Base-by-base conservation (phyloP, 2,888 invertebrate species). In the Philereme vetulata region DNA sequence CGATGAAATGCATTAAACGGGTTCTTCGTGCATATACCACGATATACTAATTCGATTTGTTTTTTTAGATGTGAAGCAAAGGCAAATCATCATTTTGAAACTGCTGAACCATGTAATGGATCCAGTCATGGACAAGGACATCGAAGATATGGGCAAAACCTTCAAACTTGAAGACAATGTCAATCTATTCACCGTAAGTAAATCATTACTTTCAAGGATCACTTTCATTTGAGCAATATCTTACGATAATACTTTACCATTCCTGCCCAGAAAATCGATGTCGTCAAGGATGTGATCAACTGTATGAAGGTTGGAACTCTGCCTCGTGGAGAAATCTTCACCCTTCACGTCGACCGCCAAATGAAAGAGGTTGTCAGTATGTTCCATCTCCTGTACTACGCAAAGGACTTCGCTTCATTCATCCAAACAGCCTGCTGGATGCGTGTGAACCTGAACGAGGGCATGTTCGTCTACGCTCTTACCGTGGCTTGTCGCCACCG, bases 241-340 rank as follows among this genome's bases (percentile, higher is more conserved):
- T 44, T 21, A 11, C 6, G 3, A 5, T 21, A 10, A 43, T 9
- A 5, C 11, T 5, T 5, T 11, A 5, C 21, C 0, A n/a, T 44
- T 21, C 21, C 1, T 35, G n/a, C 44, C 6, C 83, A 94, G 94
- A 93, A 93, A 77, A 81, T 83, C 7, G 93, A 94, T 71, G 90
- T 90, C 46, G 93, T 95, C 4, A 93, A 94, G 67, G 88, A 92
- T 66, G 94, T 94, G 80, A 75, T 92, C n/a, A 88, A 92, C 56
- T 81, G 88, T 60, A 82, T 93, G 50, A 90, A 93, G 51, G 78
- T 93, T 42, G 94, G 94, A 43, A 81, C 93, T 62, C 83, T 95
- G 48, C 94, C 94, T 0, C 86, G 86, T 38, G 92, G 93, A 58
- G 91, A 92, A 71, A 81, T 93, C 47, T 93, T 93, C 77, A 92